Base-by-base conservation (phyloP, 1,140 invertebrate genomes). In the Anadara kagoshimensis region DNA sequence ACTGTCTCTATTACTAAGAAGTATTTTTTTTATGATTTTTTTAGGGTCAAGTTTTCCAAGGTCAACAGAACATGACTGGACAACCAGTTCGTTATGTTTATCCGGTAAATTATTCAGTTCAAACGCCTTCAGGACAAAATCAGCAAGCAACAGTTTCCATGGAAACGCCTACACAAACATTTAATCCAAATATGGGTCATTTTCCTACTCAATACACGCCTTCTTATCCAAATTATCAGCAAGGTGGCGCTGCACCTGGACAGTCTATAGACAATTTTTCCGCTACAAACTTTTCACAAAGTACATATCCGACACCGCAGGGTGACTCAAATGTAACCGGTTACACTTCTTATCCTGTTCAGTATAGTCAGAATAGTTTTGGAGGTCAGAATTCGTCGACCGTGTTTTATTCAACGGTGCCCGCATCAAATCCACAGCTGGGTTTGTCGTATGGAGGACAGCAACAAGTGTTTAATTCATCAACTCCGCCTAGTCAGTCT, bases 1-100 rank as follows among this genome's bases (percentile, higher is more conserved):
- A n/a, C n/a, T n/a, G n/a, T n/a, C n/a, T n/a, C n/a, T n/a, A n/a
- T n/a, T n/a, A n/a, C n/a, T n/a, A n/a, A n/a, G n/a, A n/a, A n/a
- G n/a, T n/a, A n/a, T n/a, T n/a, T n/a, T n/a, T 36, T 58, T 58
- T n/a, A n/a, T 16, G 22, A 11, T 11, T 49, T 47, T 75, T 66
- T 18, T 54, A 75, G 73, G 58, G 67, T 62, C 73, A 69, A 45
- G 70, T 56, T 75, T 75, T 47, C 47, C 73, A 62, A 47, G 56
- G 68, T 56, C 61, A 53, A 53, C 73, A 75, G 73, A 67, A 54
- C n/a, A 57, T 75, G 45, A 22, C 54, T 2, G 63, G 57, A 44
- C 56, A 63, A 26, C 36, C 47, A 44, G 68, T 75, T 18, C 54
- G 73, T 26, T 75, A 65, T 49, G 44, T 75, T 22, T 70, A 66